phyloP scores from a whole-genome alignment of 2,797 vertebrate genomes.

The Sardinella longiceps region DNA sequence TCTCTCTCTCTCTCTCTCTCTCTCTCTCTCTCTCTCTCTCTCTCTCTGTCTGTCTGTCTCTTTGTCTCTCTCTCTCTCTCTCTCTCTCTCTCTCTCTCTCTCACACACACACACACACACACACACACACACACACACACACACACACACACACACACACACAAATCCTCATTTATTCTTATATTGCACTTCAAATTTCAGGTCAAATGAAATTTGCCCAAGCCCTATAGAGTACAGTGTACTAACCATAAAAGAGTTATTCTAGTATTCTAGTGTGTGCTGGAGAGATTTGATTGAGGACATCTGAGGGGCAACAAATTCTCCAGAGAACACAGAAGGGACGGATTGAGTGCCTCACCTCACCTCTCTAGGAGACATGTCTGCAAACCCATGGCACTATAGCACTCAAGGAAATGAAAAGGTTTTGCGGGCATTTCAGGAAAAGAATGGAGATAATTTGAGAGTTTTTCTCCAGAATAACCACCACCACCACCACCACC shows the following conservation, averaged over 20 bases:
- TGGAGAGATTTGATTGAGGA: background rate
- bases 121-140: constrained; percentile 21
- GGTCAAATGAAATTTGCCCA: background rate
- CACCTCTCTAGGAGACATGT: background rate
- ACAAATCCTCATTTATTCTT: background rate
- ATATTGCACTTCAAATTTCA: background rate
- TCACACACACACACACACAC: constrained; percentile 10
- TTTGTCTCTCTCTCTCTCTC: no score
- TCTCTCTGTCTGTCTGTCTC: no score
- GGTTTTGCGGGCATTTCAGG: background rate
- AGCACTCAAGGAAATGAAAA: constrained; percentile 23
- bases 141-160: constrained; percentile 10
- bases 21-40: no score
- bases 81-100: no score
- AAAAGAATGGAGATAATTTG: background rate
- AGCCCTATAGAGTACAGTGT: background rate
- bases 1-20: no score
- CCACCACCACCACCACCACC: no score
- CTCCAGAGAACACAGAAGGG: background rate
- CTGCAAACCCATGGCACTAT: background rate
- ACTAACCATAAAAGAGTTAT: background rate
- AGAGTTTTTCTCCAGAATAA: background rate
- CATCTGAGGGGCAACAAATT: background rate
- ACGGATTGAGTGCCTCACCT: background rate
- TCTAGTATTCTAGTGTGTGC: background rate